These are phyloP conservation scores for Otolemur garnettii DNA, from an alignment of 2,113 vertebrate species.

Conservation along the genomic window DNA sequence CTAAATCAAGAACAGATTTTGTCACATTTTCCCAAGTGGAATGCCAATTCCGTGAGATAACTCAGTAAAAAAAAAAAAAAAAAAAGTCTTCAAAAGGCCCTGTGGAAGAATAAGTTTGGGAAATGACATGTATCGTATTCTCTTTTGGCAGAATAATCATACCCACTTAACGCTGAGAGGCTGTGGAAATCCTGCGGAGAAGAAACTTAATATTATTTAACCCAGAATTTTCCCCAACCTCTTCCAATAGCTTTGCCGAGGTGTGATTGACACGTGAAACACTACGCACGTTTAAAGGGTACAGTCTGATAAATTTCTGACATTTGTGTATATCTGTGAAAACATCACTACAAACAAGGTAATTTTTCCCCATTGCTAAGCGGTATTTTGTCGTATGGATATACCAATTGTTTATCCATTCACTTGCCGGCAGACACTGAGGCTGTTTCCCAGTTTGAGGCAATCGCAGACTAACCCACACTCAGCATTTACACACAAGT, in stretches of 20 bases:
- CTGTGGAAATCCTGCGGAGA: background rate
- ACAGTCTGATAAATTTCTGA: background rate
- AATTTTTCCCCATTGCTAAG: background rate
- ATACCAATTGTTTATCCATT: background rate
- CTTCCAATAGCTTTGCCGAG: background rate
- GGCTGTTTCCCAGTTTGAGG: background rate
- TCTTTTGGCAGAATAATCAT: background rate
- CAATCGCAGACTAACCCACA: background rate
- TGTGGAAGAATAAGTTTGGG: background rate
- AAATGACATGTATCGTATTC: background rate
- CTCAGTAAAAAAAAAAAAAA: background rate
- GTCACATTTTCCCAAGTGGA: background rate
- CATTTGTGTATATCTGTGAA: background rate
- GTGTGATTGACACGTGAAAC: background rate
- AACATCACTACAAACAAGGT: background rate
- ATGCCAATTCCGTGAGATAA: background rate
- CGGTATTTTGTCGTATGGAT: background rate
- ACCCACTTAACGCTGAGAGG: background rate
- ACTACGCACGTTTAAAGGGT: background rate
- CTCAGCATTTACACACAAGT: accelerated
- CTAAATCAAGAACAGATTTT: background rate
- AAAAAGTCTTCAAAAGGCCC: background rate
- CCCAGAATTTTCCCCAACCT: background rate
- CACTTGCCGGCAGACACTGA: background rate
- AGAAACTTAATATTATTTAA: background rate